phyloP scores from a whole-genome alignment of 2,797 vertebrate genomes.

The Atherinosoma microstoma region DNA sequence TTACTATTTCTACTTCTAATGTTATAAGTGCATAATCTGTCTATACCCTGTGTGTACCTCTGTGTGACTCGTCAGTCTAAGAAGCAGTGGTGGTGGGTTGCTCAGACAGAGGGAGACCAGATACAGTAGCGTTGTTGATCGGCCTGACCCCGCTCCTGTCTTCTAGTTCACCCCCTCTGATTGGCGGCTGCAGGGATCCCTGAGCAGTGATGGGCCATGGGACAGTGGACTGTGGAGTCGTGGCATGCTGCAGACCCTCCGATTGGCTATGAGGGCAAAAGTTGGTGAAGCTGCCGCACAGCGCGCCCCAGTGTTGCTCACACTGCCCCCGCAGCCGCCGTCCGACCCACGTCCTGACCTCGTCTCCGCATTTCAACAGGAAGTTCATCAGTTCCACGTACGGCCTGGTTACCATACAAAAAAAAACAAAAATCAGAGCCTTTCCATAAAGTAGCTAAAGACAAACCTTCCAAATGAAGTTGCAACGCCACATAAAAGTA shows the following conservation, averaged over 20 bases:
- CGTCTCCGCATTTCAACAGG: constrained; percentile 91
- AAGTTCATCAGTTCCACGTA: constrained; percentile 94
- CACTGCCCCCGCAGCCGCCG: constrained; percentile 89
- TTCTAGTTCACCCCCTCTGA: constrained; percentile 31
- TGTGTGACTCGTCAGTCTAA: constrained; percentile 59
- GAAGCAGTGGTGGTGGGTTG: constrained; percentile 80
- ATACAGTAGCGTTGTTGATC: constrained; percentile 65
- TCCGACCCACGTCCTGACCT: constrained; percentile 87
- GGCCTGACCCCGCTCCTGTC: constrained; percentile 50
- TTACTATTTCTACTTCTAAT: constrained; percentile 16
- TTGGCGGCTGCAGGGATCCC: constrained; percentile 25
- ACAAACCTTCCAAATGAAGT: no score
- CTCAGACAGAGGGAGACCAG: constrained; percentile 75
- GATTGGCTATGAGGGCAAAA: constrained; percentile 80
- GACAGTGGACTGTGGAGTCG: constrained; percentile 18
- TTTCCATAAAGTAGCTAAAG: no score
- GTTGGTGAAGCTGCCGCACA: constrained; percentile 89
- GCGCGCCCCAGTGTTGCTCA: constrained; percentile 91
- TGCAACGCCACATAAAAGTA: not conserved
- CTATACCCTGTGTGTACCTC: constrained; percentile 48
- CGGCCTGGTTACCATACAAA: constrained; percentile 76
- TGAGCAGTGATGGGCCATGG: constrained; percentile 40
- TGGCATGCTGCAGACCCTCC: constrained; percentile 17
- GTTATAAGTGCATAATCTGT: constrained; percentile 50
- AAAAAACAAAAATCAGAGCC: not conserved